Evolutionary conservation across 1,140 invertebrate species (phyloP), one percentile per base, ranked within the genome.

Genomic region (Pogonomyrmex barbatus): DNA sequence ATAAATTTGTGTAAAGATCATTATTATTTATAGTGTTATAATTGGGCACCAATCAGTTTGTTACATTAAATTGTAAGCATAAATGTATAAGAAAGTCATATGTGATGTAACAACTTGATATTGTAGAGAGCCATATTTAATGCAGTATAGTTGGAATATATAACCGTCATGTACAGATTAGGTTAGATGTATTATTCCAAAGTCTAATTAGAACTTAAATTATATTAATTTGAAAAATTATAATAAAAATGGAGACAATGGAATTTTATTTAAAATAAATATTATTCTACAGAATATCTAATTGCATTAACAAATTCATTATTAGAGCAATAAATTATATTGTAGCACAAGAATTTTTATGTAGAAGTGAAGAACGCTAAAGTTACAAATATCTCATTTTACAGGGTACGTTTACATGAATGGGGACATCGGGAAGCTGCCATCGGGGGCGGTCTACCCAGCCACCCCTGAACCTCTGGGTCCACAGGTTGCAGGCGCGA

Each of bases 401-500:
- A 12, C 92, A 97, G 96, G 96, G 93, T 96, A 96, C 96, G 96
- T 96, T 96, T 97, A 97, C 96, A 97, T 97, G 96, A 97, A 97
- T 97, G 96, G 97, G 96, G 97, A 97, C 96, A 96, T 97, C 95
- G 96, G 96, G 94, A 96, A 97, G 95, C 95, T 96, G 95, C 96
- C 96, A 95, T 95, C 96, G 95, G 96, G 96, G 96, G 96, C 96
- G 95, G 96, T 96, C 91, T 96, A 95, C 94, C 93, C 95, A 94
- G 94, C 95, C 95, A 96, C 95, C 95, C 95, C 95, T 95, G 95
- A 96, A 93, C 89, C 95, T 87, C 92, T 95, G 91, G 94, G 94
- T 90, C 91, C 92, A 71, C 77, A 81, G 54, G 89, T 95, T 86
- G 91, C 92, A 86, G 90, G 92, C 91, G 92, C 92, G 87, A 92